These are phyloP conservation scores for Cathartes aura DNA, from an alignment of 2,113 vertebrate genomes.

Conservation along the genomic window DNA sequence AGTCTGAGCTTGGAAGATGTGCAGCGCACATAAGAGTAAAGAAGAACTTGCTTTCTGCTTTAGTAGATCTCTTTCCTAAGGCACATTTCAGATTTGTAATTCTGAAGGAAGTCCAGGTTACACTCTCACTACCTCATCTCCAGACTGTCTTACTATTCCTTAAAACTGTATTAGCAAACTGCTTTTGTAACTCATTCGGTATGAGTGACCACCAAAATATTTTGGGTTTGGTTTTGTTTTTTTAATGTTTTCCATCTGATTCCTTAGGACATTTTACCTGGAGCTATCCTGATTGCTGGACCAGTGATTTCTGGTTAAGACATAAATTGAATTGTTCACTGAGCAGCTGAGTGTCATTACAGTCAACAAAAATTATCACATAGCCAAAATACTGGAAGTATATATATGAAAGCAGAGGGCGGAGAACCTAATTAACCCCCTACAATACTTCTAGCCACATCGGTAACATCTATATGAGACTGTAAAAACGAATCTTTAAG, in stretches of 20 bases:
- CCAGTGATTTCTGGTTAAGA: not conserved
- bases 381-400: not conserved
- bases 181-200: not conserved
- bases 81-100: not conserved
- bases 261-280: not conserved
- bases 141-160: not conserved
- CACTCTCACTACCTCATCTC: not conserved
- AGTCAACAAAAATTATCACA: not conserved
- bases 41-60: not conserved
- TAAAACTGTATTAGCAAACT: not conserved
- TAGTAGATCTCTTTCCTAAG: not conserved
- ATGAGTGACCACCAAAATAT: not conserved
- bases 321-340: not conserved
- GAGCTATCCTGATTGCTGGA: not conserved
- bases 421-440: no score
- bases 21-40: not conserved
- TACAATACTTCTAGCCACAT: accelerated
- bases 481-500: not conserved
- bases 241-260: not conserved
- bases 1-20: not conserved
- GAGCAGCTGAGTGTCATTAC: not conserved
- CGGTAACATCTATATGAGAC: accelerated
- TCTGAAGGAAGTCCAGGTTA: not conserved
- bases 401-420: accelerated
- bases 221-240: not conserved